Evolutionary conservation across 2,888 invertebrate species (phyloP), one percentile per base, ranked within the genome.

Genomic region (Tenthredo scrophulariae): DNA sequence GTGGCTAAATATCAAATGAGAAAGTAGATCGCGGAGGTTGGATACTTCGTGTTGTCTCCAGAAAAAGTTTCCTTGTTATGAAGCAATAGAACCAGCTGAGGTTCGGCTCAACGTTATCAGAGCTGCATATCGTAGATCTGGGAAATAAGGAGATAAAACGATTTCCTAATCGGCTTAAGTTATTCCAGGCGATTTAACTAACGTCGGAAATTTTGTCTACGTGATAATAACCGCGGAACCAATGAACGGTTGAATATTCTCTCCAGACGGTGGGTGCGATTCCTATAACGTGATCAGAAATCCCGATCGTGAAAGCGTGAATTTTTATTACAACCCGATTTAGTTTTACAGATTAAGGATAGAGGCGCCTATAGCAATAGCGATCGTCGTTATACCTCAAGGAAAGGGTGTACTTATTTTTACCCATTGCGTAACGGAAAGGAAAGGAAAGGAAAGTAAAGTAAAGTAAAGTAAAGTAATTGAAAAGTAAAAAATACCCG

Each of bases 1-100:
- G 33, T 54, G 33, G 54, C 29, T 77, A 77, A 77, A 77, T 50
- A 77, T 46, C 77, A 29, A 77, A 77, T 54, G 46, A 77, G 77
- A 77, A 77, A 77, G 77, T 29, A 18, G 54, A 77, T 40, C 46
- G 46, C 46, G 13, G 46, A n/a, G 46, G 18, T 50, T 50, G n/a
- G 77, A 50, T 50, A 54, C 26, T 18, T 2, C n/a, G 5, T 2
- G 54, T 77, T 77, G 54, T 77, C 50, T 77, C 77, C 50, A n/a
- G 7, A 77, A 50, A 77, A 77, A 77, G 50, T 77, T 77, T 46
- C 22, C 26, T 75, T 46, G 43, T 75, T 46, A 75, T 40, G 22
- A 43, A 46, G 22, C 46, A 22, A 40, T n/a, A 43, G 40, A n/a
- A n/a, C 70, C 33, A 5, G 7, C 37, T 6, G 75, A 77, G 50